Evolutionary conservation across 2,797 vertebrate genomes (phyloP), one percentile per base, ranked within the genome.

Genomic region (Sarcoramphus papa): DNA sequence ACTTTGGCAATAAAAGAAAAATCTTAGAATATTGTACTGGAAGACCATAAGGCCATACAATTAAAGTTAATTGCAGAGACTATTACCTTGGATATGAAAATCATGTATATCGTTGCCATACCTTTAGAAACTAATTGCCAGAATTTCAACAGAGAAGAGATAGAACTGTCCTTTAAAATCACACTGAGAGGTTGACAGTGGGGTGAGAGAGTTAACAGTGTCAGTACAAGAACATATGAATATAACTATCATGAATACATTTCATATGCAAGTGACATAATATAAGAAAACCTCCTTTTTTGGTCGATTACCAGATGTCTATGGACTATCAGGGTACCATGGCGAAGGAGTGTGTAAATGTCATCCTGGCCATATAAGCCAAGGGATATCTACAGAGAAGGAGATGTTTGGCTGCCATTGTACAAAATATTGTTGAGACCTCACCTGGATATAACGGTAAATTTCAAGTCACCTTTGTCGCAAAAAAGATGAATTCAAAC

Each of bases 321-420:
- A 3, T 4, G 24, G 40, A 47, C 50, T 77, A 9, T 33, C 14
- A 62, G 15, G 27, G 7, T 75, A 43, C 17, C 17, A 2, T 31
- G 27, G 20, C 0, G 0, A 85, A 72, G 24, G 35, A 73, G 6
- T 4, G 1, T 57, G 6, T 75, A 68, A 50, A 57, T 69, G 4
- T 64, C 33, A 81, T 54, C 30, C 79, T 86, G 43, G 12, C 40
- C 22, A 7, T 45, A 6, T 33, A 78, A 78, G 8, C 23, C 25
- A 43, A 6, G 1, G 23, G 23, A 31, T 73, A 27, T 9, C 59
- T 73, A 51, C 20, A 64, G 14, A 77, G 35, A 60, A 83, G 40
- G 25, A 59, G 40, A 51, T 53, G 33, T 85, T 81, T 93, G 45
- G 31, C 43, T 94, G 51, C 21, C 22, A 10, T 48, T 56, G 35